phyloP scores from a whole-genome alignment of 1,140 invertebrate species.

The Colletes latitarsis region DNA sequence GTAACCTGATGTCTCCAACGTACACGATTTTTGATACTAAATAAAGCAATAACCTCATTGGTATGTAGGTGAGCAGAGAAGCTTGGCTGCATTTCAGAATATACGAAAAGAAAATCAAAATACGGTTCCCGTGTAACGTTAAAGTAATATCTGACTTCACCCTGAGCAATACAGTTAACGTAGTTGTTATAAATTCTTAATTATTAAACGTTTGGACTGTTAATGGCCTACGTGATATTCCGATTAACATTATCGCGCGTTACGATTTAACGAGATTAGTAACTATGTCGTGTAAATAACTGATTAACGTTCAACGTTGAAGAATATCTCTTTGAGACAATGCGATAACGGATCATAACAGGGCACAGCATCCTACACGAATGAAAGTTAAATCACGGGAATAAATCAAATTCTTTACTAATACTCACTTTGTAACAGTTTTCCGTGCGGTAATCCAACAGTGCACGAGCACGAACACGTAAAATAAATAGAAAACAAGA shows the following conservation, averaged over 20 bases:
- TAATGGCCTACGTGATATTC: background rate
- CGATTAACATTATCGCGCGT: background rate
- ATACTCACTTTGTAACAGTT: background rate
- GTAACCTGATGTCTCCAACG: too few species aligned
- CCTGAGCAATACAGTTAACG: too few species aligned
- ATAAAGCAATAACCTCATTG: background rate
- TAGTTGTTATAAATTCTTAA: background rate
- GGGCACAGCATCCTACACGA: slow-evolving; percentile 16
- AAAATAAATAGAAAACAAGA: background rate
- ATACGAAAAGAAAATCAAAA: background rate
- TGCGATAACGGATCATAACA: background rate
- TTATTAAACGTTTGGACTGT: too few species aligned
- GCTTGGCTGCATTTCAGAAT: background rate
- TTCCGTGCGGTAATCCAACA: background rate
- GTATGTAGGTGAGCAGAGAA: background rate
- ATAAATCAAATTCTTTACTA: background rate
- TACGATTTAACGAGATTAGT: background rate
- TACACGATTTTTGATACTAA: background rate
- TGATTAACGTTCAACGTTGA: background rate
- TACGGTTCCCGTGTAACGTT: background rate
- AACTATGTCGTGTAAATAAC: background rate
- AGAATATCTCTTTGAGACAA: background rate
- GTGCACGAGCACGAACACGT: background rate
- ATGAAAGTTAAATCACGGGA: background rate
- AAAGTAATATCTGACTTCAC: background rate